These are phyloP conservation scores for Chamaea fasciata DNA, from an alignment of 2,113 vertebrate species.

Conservation along the genomic window DNA sequence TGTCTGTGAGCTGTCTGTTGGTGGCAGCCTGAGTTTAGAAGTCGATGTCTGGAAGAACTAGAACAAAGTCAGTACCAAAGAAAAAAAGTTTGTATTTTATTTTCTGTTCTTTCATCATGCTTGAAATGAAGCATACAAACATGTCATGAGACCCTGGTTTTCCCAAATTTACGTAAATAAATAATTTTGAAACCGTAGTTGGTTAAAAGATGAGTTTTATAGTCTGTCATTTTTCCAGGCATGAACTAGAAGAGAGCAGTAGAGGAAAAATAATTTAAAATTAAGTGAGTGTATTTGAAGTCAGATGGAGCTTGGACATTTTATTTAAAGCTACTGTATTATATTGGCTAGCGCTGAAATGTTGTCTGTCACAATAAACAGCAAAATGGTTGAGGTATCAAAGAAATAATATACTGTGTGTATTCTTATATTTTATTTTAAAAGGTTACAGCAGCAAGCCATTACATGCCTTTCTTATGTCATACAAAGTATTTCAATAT, in stretches of 20 bases:
- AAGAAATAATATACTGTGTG: neutral
- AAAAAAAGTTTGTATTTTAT: conserved; percentile 24
- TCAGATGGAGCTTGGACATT: neutral
- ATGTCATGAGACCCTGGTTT: neutral
- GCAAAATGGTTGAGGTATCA: neutral
- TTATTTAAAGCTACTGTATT: neutral
- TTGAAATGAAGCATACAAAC: neutral
- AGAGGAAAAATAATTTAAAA: neutral
- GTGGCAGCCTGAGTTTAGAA: conserved; percentile 66
- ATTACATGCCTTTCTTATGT: conserved; percentile 41
- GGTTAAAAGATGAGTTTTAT: neutral
- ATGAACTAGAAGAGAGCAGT: neutral
- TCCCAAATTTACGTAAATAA: neutral
- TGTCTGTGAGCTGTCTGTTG: conserved; percentile 58
- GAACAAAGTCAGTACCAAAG: conserved; percentile 39
- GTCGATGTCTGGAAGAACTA: neutral
- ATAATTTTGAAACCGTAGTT: neutral
- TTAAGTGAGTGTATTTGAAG: neutral
- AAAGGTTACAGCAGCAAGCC: conserved; percentile 18
- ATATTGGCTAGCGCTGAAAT: neutral
- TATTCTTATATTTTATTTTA: neutral
- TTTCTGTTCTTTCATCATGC: neutral
- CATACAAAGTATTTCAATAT: conserved; percentile 26
- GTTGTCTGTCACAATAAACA: neutral
- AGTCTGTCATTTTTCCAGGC: neutral